Percentiles rank a stretch among this genome's conserved stretches.
phyloP scores from a whole-genome alignment of 2,113 vertebrate genomes.

The Passer domesticus region DNA sequence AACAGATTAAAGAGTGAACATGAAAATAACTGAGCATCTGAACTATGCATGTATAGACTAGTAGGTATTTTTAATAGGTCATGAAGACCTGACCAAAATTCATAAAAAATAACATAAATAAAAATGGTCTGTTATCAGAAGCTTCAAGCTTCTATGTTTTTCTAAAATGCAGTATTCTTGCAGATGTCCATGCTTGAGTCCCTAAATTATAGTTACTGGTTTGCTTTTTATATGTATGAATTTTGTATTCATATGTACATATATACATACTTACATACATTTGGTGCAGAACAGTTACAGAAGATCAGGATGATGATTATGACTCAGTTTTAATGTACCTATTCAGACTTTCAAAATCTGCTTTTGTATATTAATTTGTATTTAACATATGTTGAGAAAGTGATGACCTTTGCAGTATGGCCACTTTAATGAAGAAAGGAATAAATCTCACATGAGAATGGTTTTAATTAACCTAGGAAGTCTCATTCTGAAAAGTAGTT shows the following conservation, averaged over 20 bases:
- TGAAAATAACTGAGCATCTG: neutral
- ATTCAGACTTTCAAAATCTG: neutral
- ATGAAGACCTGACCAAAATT: neutral
- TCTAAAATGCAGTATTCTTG: neutral
- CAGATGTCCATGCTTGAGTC: neutral
- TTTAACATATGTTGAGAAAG: neutral
- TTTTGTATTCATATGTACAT: neutral
- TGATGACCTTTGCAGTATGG: neutral
- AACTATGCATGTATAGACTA: neutral
- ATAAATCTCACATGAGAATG: neutral
- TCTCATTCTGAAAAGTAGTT: neutral
- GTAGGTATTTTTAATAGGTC: neutral
- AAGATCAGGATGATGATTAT: neutral
- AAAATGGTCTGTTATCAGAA: neutral
- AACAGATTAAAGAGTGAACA: neutral
- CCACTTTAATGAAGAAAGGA: neutral
- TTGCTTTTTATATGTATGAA: neutral
- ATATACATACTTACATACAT: neutral
- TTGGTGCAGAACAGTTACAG: neutral
- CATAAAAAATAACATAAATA: neutral
- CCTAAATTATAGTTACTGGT: neutral
- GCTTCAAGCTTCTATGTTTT: neutral
- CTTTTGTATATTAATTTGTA: neutral
- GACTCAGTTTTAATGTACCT: neutral
- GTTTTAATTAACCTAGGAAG: neutral